Conservation (phyloP, 2,113 vertebrate species). For the Cavia porcellus region DNA sequence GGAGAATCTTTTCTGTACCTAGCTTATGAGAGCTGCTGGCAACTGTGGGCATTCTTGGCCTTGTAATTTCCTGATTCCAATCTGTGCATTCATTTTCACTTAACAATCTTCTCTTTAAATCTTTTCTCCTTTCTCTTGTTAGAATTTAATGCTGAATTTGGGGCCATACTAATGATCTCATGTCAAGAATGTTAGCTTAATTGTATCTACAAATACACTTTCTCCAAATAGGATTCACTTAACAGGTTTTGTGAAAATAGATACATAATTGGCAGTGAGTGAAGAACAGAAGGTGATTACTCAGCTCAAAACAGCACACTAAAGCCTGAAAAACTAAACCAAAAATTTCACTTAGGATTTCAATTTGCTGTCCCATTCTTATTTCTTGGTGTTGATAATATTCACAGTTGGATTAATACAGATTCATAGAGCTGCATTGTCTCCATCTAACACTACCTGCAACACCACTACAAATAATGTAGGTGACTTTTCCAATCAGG, state of each 20-base stretch:
- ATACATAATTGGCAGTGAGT: neutral
- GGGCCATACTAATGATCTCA: neutral
- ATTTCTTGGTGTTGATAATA: neutral
- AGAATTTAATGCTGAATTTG: neutral
- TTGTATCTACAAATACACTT: neutral
- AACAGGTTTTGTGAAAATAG: neutral
- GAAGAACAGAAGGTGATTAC: neutral
- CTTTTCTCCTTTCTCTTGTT: neutral
- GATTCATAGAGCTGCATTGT: neutral
- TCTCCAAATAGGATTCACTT: neutral
- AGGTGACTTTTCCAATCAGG: neutral
- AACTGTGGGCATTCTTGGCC: neutral
- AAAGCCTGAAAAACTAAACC: neutral
- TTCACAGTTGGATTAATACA: too few species aligned
- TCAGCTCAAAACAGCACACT: fast-evolving
- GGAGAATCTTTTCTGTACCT: fast-evolving
- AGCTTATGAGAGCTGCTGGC: neutral
- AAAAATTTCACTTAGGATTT: neutral
- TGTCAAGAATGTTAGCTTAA: neutral
- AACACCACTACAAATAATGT: too few species aligned
- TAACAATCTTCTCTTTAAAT: neutral
- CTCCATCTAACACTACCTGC: neutral
- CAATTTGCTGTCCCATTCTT: neutral
- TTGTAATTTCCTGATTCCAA: neutral
- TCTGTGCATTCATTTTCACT: neutral